Evolutionary conservation across 2,113 vertebrate species (phyloP).

Genomic region (Perca flavescens): DNA sequence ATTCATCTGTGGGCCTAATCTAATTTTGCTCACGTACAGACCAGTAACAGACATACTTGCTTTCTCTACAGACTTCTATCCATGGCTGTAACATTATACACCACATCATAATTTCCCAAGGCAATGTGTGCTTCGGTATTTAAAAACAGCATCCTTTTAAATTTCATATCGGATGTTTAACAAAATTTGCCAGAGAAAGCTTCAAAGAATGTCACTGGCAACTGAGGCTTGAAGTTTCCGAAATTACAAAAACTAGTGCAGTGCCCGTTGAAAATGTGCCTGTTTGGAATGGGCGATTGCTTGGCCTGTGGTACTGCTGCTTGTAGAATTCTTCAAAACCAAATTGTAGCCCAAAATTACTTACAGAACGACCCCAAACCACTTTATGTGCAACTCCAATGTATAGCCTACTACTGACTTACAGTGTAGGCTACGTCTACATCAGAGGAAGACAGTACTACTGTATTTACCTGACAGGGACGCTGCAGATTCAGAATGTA

Average conservation of each 20-base stretch:
- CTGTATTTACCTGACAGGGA: too few relatives aligned
- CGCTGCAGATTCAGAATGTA: too few relatives aligned
- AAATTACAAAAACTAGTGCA: slow-evolving; percentile 8
- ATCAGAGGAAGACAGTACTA: too few relatives aligned
- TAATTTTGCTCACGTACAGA: slow-evolving; percentile 40
- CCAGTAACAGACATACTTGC: slow-evolving; percentile 10
- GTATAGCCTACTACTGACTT: too few relatives aligned
- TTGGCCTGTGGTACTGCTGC: too few relatives aligned
- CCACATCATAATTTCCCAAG: slow-evolving; percentile 10
- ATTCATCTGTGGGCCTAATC: slow-evolving; percentile 48
- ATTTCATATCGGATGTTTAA: slow-evolving; percentile 1
- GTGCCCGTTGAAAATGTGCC: too few relatives aligned
- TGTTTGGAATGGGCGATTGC: too few relatives aligned
- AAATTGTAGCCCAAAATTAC: too few relatives aligned
- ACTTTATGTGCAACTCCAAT: too few relatives aligned
- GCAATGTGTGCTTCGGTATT: slow-evolving; percentile 21
- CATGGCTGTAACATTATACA: slow-evolving; percentile 38
- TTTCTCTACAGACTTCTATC: slow-evolving; percentile 26
- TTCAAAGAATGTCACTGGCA: slow-evolving; percentile 1
- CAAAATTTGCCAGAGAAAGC: background rate
- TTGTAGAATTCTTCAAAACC: too few relatives aligned
- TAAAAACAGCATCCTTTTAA: slow-evolving; percentile 16
- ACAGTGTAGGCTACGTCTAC: too few relatives aligned
- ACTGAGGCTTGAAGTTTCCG: background rate
- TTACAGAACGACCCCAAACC: too few relatives aligned